These are phyloP conservation scores for Argyra leucocephala DNA, from an alignment of 2,888 invertebrate genomes.

Conservation along the genomic window DNA sequence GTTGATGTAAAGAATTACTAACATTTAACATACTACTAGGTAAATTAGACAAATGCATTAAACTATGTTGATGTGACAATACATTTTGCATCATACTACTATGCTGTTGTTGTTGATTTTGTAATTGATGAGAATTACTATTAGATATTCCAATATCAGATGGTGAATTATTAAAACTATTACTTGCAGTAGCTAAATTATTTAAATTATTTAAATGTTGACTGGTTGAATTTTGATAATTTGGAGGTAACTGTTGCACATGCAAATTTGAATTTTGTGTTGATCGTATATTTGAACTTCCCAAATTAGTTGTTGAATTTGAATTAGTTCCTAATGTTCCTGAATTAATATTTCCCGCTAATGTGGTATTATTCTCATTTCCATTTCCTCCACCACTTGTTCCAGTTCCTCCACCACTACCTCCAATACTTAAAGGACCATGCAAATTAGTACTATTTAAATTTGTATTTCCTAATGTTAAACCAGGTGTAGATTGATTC, in stretches of 20 bases:
- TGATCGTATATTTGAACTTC: too few relatives aligned
- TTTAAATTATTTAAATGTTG: not conserved
- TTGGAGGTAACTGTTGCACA: constrained; percentile 13
- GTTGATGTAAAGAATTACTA: constrained; percentile 12
- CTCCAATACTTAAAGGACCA: not conserved
- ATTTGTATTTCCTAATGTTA: not conserved
- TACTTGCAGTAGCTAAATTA: not conserved
- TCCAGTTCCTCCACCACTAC: not conserved
- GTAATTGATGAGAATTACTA: not conserved
- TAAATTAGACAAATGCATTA: constrained; percentile 36
- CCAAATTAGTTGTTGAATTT: too few relatives aligned
- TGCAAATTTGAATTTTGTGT: constrained; percentile 6
- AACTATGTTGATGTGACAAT: constrained; percentile 27
- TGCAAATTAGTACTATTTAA: not conserved
- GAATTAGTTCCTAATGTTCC: not conserved
- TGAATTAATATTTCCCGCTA: not conserved
- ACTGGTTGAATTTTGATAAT: not conserved
- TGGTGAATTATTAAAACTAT: not conserved
- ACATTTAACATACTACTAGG: constrained; percentile 27
- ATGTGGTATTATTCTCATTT: constrained; percentile 26
- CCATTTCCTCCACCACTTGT: constrained; percentile 17
- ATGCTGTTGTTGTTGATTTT: constrained; percentile 16
- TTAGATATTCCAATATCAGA: not conserved
- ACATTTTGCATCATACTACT: constrained; percentile 41
- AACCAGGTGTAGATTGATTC: not conserved